Percentiles rank a stretch among this genome's conserved stretches.
Conservation (phyloP, 2,888 invertebrate genomes). For the Labia minor region DNA sequence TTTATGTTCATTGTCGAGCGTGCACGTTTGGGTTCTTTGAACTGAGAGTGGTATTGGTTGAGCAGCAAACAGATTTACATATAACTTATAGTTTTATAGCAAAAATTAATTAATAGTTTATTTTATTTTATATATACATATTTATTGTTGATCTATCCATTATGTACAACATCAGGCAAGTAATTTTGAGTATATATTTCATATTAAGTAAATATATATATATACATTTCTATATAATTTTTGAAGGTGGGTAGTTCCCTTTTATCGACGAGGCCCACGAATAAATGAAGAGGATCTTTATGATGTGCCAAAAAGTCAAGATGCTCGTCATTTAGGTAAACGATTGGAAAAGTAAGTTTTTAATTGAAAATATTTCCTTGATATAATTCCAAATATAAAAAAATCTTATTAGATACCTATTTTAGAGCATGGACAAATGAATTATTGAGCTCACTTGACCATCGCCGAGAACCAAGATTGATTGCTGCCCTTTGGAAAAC, state of each 20-base stretch:
- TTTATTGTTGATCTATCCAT: no score
- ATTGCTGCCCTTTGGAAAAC: slow-evolving; percentile 18
- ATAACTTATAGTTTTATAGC: no score
- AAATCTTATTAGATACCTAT: not conserved
- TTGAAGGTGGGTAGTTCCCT: not conserved
- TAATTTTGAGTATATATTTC: no score
- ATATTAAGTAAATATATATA: no score
- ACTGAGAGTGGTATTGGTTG: no score
- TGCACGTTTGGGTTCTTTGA: no score
- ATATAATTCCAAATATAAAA: not conserved
- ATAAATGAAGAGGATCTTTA: not conserved
- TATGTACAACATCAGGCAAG: no score
- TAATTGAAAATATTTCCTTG: not conserved
- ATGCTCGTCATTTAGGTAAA: not conserved
- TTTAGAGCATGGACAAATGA: slow-evolving; percentile 21
- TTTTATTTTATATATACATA: no score
- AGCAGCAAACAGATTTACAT: no score
- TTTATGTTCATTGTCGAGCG: no score
- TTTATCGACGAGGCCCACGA: not conserved
- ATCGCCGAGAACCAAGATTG: slow-evolving; percentile 16
- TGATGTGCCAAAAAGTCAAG: not conserved
- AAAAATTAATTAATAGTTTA: no score
- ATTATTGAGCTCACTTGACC: slow-evolving; percentile 17
- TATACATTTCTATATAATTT: not conserved
- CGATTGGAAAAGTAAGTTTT: not conserved